Evolutionary conservation across 1,140 invertebrate genomes (phyloP).

Genomic region (Agrypnia vestita): DNA sequence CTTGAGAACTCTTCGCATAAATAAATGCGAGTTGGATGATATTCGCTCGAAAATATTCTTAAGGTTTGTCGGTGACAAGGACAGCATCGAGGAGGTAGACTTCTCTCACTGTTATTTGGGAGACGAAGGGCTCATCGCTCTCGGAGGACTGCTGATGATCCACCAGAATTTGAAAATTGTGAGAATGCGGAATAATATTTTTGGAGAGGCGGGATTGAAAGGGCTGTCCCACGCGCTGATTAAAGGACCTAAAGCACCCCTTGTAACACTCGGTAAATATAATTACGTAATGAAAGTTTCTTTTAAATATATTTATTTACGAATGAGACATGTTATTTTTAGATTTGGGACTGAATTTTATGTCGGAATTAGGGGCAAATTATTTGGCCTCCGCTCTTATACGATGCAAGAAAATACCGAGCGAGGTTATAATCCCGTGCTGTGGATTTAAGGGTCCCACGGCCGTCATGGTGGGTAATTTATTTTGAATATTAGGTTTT

Average conservation of each 20-base stretch:
- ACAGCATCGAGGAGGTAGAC: slow-evolving; percentile 69
- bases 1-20: slow-evolving; percentile 67
- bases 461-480: slow-evolving; percentile 64
- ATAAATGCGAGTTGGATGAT: slow-evolving; percentile 68
- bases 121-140: slow-evolving; percentile 69
- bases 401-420: slow-evolving; percentile 69
- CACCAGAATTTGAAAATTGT: slow-evolving; percentile 67
- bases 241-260: neutral
- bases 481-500: too few species aligned
- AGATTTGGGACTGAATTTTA: slow-evolving; percentile 70
- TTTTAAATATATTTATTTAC: neutral
- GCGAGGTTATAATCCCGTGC: slow-evolving; percentile 62
- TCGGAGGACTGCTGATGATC: slow-evolving; percentile 67
- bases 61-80: slow-evolving; percentile 66
- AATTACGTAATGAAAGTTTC: neutral
- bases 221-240: slow-evolving; percentile 65
- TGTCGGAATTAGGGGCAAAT: slow-evolving; percentile 68
- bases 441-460: slow-evolving; percentile 67
- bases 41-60: slow-evolving; percentile 68
- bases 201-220: slow-evolving; percentile 67
- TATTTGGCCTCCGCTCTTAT: slow-evolving; percentile 69
- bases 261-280: slow-evolving; percentile 36
- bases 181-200: slow-evolving; percentile 68
- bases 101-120: slow-evolving; percentile 71
- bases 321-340: neutral